Percentiles rank a stretch among this genome's conserved stretches.
These are phyloP conservation scores for Neosilurus hyrtlii DNA, from an alignment of 2,797 vertebrate genomes.

Conservation along the genomic window DNA sequence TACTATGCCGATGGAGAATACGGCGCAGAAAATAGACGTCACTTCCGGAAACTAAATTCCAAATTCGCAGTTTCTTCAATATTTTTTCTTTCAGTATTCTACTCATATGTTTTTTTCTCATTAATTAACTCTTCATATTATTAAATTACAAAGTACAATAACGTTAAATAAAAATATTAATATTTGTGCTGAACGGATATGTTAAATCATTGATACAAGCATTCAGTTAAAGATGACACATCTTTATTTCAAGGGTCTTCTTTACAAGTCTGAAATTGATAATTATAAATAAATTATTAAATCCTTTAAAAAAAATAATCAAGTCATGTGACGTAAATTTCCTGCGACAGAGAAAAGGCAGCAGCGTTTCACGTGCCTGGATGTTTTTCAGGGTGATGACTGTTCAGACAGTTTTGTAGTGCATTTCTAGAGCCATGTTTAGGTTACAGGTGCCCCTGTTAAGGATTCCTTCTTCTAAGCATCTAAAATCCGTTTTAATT, in stretches of 20 bases:
- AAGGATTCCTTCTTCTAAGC: not conserved
- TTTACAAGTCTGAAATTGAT: too few species aligned
- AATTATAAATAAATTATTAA: too few species aligned
- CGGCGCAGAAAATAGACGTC: not conserved
- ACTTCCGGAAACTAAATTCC: not conserved
- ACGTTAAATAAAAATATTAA: too few species aligned
- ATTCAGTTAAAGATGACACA: too few species aligned
- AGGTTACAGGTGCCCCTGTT: slow-evolving; percentile 6
- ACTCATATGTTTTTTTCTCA: not conserved
- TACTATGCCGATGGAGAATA: too few species aligned
- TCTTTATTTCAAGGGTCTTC: too few species aligned
- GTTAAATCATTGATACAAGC: too few species aligned
- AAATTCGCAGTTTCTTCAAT: too few species aligned
- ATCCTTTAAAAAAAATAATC: not conserved
- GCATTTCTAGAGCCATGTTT: not conserved
- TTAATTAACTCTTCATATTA: not conserved
- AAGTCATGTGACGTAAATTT: not conserved
- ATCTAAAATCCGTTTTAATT: not conserved
- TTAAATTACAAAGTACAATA: not conserved
- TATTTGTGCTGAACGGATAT: too few species aligned
- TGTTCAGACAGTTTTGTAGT: too few species aligned
- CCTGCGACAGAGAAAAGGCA: slow-evolving; percentile 1
- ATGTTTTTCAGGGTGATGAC: not conserved
- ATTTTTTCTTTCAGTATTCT: not conserved
- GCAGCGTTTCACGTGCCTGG: slow-evolving; percentile 10